Percentiles rank a stretch among this genome's conserved stretches.
phyloP scores from a whole-genome alignment of 2,888 invertebrate species.

The Scelioninae gen. 2 region DNA sequence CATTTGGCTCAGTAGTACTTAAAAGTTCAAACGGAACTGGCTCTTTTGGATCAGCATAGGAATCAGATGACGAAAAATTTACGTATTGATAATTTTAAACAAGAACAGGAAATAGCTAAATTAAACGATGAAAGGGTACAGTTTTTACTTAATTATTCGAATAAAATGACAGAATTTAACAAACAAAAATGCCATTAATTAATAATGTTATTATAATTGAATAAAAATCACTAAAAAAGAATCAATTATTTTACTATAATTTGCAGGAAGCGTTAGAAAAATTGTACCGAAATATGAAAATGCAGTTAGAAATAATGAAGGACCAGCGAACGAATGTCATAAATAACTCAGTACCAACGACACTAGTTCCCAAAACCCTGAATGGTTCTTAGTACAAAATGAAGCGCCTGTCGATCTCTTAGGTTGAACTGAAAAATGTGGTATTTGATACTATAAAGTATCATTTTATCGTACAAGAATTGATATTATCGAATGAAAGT shows the following conservation, averaged over 20 bases:
- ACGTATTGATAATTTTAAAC: slow-evolving; percentile 76
- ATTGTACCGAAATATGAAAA: slow-evolving; percentile 81
- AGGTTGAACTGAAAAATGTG: slow-evolving; percentile 23
- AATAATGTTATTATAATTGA: too few species aligned
- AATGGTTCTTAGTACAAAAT: slow-evolving; percentile 44
- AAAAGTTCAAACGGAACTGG: slow-evolving; percentile 90
- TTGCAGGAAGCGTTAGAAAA: slow-evolving; percentile 82
- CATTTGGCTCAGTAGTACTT: slow-evolving; percentile 92
- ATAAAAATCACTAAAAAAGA: too few species aligned
- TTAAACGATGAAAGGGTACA: slow-evolving; percentile 84
- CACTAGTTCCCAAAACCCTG: slow-evolving; percentile 8
- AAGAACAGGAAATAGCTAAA: slow-evolving; percentile 81
- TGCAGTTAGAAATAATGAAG: slow-evolving; percentile 78
- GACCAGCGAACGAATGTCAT: slow-evolving; percentile 29
- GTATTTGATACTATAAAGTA: neutral
- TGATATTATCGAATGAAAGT: slow-evolving; percentile 13
- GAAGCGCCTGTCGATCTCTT: slow-evolving; percentile 38
- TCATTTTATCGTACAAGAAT: neutral
- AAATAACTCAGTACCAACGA: slow-evolving; percentile 13
- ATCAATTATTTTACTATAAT: too few species aligned
- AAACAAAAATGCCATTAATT: too few species aligned
- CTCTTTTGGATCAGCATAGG: slow-evolving; percentile 86
- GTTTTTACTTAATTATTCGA: neutral
- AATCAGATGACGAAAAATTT: slow-evolving; percentile 81
- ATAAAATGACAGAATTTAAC: too few species aligned